A percentile compares a stretch with the other conserved stretches of the same genome.
These are phyloP conservation scores for Chondrilla cf. caribensis DNA, from an alignment of 37 sponge, comb jelly and placozoan species.

Conservation along the genomic window DNA sequence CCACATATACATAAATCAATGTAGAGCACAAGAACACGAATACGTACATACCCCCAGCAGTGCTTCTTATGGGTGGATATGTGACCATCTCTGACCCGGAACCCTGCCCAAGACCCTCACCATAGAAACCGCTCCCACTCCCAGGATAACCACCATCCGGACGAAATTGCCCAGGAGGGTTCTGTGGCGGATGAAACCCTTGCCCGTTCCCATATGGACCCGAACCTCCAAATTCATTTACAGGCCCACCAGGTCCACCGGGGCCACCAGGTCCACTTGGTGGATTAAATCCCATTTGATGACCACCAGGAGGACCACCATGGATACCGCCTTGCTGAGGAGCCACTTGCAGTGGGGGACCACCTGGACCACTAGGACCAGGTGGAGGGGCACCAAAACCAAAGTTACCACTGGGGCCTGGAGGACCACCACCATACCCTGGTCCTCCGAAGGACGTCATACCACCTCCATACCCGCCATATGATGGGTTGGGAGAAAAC, in stretches of 20 bases:
- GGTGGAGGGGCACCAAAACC: conserved; percentile 33
- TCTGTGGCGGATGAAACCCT: conserved; percentile 1
- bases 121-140: conserved; percentile 16
- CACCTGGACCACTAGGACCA: conserved; percentile 23
- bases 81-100: conserved; percentile 23
- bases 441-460: neutral
- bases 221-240: no score
- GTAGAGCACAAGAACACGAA: neutral
- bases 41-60: conserved; percentile 18
- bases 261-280: neutral
- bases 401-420: conserved; percentile 5
- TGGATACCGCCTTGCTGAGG: conserved; percentile 20
- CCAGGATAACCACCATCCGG: conserved; percentile 6
- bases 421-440: neutral
- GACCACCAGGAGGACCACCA: neutral
- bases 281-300: neutral
- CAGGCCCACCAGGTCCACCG: no score
- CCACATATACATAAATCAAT: neutral
- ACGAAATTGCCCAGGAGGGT: neutral
- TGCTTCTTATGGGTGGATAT: conserved; percentile 16
- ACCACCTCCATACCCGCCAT: conserved; percentile 44
- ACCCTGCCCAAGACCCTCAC: conserved; percentile 19
- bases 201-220: neutral
- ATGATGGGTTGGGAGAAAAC: conserved; percentile 18
- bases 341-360: conserved; percentile 1